Evolutionary conservation across 2,113 vertebrate genomes (phyloP), one percentile per base, ranked within the genome.

Genomic region (Atherinomorus stipes): DNA sequence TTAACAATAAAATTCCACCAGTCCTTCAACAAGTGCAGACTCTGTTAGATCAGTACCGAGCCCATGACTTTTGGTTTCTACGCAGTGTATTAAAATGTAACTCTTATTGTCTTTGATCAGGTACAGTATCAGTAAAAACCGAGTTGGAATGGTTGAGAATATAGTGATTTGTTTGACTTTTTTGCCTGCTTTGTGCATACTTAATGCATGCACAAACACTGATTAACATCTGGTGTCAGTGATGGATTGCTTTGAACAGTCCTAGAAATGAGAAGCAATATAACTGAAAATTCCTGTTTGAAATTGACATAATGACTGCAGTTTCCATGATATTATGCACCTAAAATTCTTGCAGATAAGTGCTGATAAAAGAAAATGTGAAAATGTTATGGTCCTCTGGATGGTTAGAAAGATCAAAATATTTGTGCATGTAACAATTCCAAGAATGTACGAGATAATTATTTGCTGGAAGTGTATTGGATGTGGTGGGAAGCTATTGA

Each of bases 371-470:
- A 47, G 44, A 47, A 47, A 47, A 47, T 19, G 18, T 0, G 1
- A 47, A 47, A 47, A 7, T 18, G 13, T 15, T 45, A 4, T 31
- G 7, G 28, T 31, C 28, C 28, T 7, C 28, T 34, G 31, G 28
- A 12, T 34, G 28, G 18, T 10, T 16, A 22, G 16, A 11, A 62
- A 45, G 45, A 37, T 37, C 34, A 25, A 7, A 44, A 18, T 18
- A 7, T 59, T 38, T 1, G 38, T 15, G 13, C 38, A 13, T 42
- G 56, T 12, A 45, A 37, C 45, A 37, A 52, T 77, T 31, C 49
- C 77, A 83, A 77, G 77, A 87, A 87, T 76, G 71, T 40, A 19
- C 15, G 47, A 53, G 69, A 74, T 86, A 70, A 83, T 89, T 77
- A 64, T 85, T 81, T 67, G 65, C 64, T 73, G 70, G 74, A 74